Percentiles rank a stretch among this genome's conserved stretches.
phyloP scores from a whole-genome alignment of 2,113 vertebrate genomes.

The Etheostoma spectabile region DNA sequence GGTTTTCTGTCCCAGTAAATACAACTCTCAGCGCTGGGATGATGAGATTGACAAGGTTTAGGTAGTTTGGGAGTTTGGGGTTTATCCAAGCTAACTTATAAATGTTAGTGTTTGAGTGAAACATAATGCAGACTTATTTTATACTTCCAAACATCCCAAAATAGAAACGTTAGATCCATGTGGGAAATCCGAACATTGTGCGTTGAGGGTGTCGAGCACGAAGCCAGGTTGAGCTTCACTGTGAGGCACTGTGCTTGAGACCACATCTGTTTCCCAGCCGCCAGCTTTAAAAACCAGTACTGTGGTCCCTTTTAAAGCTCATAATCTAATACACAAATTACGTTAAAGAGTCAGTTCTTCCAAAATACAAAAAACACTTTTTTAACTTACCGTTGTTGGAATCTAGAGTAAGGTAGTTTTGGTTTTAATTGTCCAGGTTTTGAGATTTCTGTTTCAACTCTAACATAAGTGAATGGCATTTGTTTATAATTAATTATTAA shows the following conservation, averaged over 20 bases:
- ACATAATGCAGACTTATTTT: slow-evolving; percentile 29
- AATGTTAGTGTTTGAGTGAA: slow-evolving; percentile 44
- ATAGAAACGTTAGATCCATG: background rate
- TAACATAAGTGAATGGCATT: background rate
- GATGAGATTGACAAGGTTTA: slow-evolving; percentile 31
- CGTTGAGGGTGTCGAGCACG: slow-evolving; percentile 1
- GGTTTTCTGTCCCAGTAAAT: slow-evolving; percentile 49
- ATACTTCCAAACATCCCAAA: slow-evolving; percentile 11
- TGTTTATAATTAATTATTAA: background rate
- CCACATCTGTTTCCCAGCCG: slow-evolving; percentile 41
- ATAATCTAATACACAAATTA: background rate
- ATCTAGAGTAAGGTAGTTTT: background rate
- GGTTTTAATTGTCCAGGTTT: background rate
- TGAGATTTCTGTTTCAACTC: background rate
- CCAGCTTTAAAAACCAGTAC: background rate
- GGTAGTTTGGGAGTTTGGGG: slow-evolving; percentile 31
- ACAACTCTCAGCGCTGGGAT: slow-evolving; percentile 20
- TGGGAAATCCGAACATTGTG: slow-evolving; percentile 17
- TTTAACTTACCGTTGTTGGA: too few relatives aligned
- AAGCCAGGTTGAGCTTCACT: background rate
- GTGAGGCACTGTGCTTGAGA: background rate
- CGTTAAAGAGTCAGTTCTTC: background rate
- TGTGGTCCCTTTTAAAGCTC: background rate
- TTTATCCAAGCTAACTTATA: slow-evolving; percentile 28
- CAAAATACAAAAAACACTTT: background rate